These are phyloP conservation scores for Macroramphosus scolopax DNA, from an alignment of 2,797 vertebrate genomes.

Conservation along the genomic window DNA sequence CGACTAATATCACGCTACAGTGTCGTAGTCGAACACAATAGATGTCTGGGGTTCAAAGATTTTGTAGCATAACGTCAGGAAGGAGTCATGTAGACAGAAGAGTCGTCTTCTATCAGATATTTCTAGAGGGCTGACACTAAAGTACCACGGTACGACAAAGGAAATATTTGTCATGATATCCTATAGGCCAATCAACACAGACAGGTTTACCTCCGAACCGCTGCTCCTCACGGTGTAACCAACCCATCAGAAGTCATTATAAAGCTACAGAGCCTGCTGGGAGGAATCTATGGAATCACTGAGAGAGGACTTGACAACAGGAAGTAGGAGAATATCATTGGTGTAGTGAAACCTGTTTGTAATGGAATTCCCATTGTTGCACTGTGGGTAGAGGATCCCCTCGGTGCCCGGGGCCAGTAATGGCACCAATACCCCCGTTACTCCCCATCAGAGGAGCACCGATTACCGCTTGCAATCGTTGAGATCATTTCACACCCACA, in stretches of 20 bases:
- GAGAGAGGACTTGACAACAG: slow-evolving; percentile 61
- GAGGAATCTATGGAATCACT: slow-evolving; percentile 65
- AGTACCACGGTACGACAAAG: slow-evolving; percentile 58
- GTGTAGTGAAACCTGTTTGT: slow-evolving; percentile 73
- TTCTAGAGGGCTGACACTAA: slow-evolving; percentile 69
- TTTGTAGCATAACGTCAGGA: slow-evolving; percentile 46
- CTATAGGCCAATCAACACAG: slow-evolving; percentile 56
- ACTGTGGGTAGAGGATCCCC: slow-evolving; percentile 66
- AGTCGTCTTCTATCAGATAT: slow-evolving; percentile 51
- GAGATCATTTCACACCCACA: slow-evolving; percentile 5
- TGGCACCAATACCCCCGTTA: slow-evolving; percentile 58
- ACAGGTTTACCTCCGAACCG: slow-evolving; percentile 51
- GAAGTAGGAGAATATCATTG: slow-evolving; percentile 58
- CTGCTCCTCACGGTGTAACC: slow-evolving; percentile 60
- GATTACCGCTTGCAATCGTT: slow-evolving; percentile 13
- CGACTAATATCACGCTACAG: slow-evolving; percentile 1
- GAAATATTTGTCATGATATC: slow-evolving; percentile 58
- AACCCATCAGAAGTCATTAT: slow-evolving; percentile 56
- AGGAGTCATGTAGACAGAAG: slow-evolving; percentile 49
- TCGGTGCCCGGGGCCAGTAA: slow-evolving; percentile 58
- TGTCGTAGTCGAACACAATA: slow-evolving; percentile 25
- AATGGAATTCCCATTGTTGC: slow-evolving; percentile 73
- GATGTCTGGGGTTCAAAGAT: slow-evolving; percentile 24
- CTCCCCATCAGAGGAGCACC: slow-evolving; percentile 27
- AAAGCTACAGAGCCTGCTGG: slow-evolving; percentile 50